These are phyloP conservation scores for Volucella inanis DNA, from an alignment of 2,888 invertebrate species.

Conservation along the genomic window DNA sequence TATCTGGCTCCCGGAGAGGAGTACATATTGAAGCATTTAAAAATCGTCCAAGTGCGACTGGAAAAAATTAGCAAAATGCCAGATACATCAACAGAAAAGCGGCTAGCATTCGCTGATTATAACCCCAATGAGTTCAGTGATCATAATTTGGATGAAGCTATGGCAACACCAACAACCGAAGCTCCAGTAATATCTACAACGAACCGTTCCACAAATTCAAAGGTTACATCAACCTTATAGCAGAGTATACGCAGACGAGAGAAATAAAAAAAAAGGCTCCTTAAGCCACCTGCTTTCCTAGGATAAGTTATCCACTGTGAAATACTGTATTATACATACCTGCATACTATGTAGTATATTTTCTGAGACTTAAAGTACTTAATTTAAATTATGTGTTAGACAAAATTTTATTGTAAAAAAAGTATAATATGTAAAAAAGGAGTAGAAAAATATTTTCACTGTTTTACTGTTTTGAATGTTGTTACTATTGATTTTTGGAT, in stretches of 20 bases:
- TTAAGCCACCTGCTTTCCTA: constrained; percentile 30
- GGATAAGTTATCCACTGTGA: constrained; percentile 58
- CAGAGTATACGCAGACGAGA: constrained; percentile 41
- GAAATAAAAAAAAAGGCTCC: constrained; percentile 6
- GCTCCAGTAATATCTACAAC: constrained; percentile 48
- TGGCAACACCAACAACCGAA: not conserved
- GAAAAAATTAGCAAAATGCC: constrained; percentile 80
- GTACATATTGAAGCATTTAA: constrained; percentile 94
- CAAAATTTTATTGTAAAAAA: constrained; percentile 49
- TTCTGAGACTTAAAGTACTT: constrained; percentile 57
- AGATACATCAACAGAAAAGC: constrained; percentile 80
- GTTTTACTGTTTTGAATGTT: constrained; percentile 52
- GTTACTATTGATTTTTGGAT: constrained; percentile 34
- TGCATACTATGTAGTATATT: constrained; percentile 30
- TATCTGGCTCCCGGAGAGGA: constrained; percentile 94
- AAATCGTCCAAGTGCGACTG: constrained; percentile 87
- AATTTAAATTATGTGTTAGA: constrained; percentile 52
- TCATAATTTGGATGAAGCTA: not conserved
- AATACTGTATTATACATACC: constrained; percentile 60
- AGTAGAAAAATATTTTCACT: constrained; percentile 64
- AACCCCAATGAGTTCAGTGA: constrained; percentile 81
- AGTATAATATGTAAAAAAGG: not conserved
- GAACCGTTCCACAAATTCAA: constrained; percentile 62
- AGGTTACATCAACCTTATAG: constrained; percentile 58
- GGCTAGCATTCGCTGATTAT: constrained; percentile 81